Conservation (phyloP, 2,888 invertebrate genomes). For the Gastrophysa polygoni region DNA sequence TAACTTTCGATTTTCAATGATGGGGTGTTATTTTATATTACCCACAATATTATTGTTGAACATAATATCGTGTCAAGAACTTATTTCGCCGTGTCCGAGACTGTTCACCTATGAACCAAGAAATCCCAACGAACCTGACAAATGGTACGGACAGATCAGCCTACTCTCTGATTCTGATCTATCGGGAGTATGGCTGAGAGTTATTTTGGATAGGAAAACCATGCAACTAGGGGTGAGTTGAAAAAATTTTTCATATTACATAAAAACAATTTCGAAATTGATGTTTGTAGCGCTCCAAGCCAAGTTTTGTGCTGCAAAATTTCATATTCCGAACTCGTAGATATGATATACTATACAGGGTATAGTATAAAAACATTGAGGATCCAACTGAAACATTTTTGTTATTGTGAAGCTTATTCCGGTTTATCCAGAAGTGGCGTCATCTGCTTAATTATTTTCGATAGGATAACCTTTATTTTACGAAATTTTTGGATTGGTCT, state of each 20-base stretch:
- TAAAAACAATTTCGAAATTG: not conserved
- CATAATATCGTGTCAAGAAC: slow-evolving; percentile 28
- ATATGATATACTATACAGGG: too few relatives aligned
- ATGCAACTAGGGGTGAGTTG: slow-evolving; percentile 42
- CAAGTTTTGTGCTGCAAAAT: too few relatives aligned
- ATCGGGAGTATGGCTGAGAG: slow-evolving; percentile 65
- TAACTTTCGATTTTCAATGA: too few relatives aligned
- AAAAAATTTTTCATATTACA: not conserved
- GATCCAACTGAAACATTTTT: too few relatives aligned
- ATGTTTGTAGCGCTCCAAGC: too few relatives aligned
- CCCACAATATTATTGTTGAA: slow-evolving; percentile 9
- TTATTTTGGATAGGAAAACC: slow-evolving; percentile 58
- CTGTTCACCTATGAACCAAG: slow-evolving; percentile 65
- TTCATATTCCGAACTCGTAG: too few relatives aligned
- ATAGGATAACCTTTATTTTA: too few relatives aligned
- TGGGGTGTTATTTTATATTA: not conserved
- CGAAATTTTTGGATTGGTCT: too few relatives aligned
- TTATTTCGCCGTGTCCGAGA: slow-evolving; percentile 63
- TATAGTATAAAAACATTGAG: too few relatives aligned
- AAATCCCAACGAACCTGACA: slow-evolving; percentile 61
- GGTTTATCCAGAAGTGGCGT: too few relatives aligned
- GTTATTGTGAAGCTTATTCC: too few relatives aligned
- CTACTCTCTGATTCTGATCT: slow-evolving; percentile 63
- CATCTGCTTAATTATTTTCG: not conserved
- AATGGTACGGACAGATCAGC: slow-evolving; percentile 68